Conservation (phyloP, 2,888 invertebrate genomes). For the Stomorhina lunata region DNA sequence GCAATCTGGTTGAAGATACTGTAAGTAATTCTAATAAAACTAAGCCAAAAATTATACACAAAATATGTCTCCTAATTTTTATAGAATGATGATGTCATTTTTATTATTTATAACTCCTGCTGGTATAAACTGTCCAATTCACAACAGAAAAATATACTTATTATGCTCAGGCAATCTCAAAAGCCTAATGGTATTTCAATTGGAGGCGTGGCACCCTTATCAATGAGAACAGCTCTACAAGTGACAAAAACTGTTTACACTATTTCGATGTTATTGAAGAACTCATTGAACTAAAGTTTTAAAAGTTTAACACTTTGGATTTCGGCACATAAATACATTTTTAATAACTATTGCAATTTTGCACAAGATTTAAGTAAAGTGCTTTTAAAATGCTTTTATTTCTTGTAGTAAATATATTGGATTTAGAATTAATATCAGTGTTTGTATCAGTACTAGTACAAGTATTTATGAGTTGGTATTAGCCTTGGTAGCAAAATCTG, state of each 20-base stretch:
- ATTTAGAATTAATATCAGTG: too few relatives aligned
- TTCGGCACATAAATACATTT: too few relatives aligned
- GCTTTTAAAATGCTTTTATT: too few relatives aligned
- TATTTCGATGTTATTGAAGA: constrained; percentile 64
- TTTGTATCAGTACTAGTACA: too few relatives aligned
- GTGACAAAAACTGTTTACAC: constrained; percentile 69
- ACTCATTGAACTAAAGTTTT: constrained; percentile 35
- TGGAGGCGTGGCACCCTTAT: constrained; percentile 68
- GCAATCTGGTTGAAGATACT: constrained; percentile 50
- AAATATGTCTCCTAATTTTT: not conserved
- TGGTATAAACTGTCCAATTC: constrained; percentile 69
- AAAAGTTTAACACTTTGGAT: too few relatives aligned
- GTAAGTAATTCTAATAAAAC: constrained; percentile 4
- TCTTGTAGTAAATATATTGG: too few relatives aligned
- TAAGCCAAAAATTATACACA: not conserved
- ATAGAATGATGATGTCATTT: constrained; percentile 31
- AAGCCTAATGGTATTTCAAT: constrained; percentile 60
- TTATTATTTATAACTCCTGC: constrained; percentile 67
- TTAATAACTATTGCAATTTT: too few relatives aligned
- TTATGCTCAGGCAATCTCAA: constrained; percentile 70
- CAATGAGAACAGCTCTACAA: constrained; percentile 68
- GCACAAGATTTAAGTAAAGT: too few relatives aligned
- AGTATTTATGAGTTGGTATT: too few relatives aligned
- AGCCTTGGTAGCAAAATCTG: too few relatives aligned
- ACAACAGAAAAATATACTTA: constrained; percentile 67